Base-by-base conservation (phyloP, 2,113 vertebrate species). In the Chaenocephalus aceratus region DNA sequence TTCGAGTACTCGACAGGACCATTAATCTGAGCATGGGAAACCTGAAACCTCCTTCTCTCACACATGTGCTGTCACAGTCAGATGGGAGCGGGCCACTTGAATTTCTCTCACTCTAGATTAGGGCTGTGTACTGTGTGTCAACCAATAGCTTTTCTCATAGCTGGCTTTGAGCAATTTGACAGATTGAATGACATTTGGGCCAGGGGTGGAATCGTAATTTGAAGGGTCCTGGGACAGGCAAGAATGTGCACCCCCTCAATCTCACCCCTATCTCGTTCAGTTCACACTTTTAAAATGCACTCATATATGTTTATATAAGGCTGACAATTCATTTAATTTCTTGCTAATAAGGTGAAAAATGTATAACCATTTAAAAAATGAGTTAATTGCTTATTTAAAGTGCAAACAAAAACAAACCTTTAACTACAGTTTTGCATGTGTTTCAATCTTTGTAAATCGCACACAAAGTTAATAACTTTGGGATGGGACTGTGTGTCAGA, bases 61-160 rank as follows among this genome's bases (percentile, higher is more conserved):
- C 67, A 72, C 75, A 34, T 60, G 86, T 54, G 71, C 60, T 41
- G n/a, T n/a, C 26, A 4, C 66, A 56, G 56, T n/a, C 52, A 44
- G 44, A 34, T 9, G 1, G 44, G 64, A 7, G 18, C 58, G 63
- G 48, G 49, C n/a, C 45, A 51, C 56, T 45, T 56, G 26, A 36
- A 15, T 18, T 26, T 60, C 6, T 71, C 53, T 14, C 48, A 36
- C 15, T 49, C 6, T 54, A 44, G 0, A 13, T 16, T 52, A 36
- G 65, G 57, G 41, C 8, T 34, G 71, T 52, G 6, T 34, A 57
- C 5, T 44, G 61, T 44, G 61, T 34, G 12, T 58, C 75, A 72
- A 79, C 72, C 80, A 86, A 6, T 77, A 21, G 80, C 26, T 16
- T 21, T 54, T 53, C 49, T 58, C 48, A 15, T 0, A 58, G 41